Conservation (phyloP, 2,113 vertebrate species). For the Podarcis cretensis region DNA sequence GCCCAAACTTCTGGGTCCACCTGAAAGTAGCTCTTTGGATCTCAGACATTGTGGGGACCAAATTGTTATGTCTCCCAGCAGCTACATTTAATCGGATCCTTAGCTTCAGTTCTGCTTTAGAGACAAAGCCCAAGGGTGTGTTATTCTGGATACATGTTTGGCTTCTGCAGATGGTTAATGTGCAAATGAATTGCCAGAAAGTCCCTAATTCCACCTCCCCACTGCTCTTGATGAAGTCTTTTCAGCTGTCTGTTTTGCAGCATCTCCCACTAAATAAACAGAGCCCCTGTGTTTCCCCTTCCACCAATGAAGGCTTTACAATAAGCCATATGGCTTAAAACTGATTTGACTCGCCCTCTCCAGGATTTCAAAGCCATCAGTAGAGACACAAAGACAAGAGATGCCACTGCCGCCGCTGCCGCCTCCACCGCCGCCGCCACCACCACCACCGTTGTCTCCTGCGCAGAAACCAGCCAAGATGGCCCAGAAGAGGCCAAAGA, state of each 20-base stretch:
- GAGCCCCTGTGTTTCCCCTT: no score
- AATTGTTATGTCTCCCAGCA: not conserved
- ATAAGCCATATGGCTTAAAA: rapidly evolving
- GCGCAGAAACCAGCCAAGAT: constrained; percentile 69
- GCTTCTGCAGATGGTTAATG: not conserved
- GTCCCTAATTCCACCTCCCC: not conserved
- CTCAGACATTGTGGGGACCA: not conserved
- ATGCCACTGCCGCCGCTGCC: constrained; percentile 49
- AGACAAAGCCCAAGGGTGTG: not conserved
- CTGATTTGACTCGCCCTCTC: constrained; percentile 1
- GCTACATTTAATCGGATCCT: not conserved
- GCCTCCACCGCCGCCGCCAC: not conserved
- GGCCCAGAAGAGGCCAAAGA: constrained; percentile 69
- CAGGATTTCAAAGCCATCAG: constrained; percentile 73
- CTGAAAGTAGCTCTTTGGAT: not conserved
- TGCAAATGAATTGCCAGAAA: not conserved
- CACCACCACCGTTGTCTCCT: constrained; percentile 35
- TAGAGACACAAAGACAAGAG: constrained; percentile 72
- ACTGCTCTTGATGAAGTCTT: not conserved
- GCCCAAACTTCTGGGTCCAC: not conserved
- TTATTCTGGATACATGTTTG: not conserved
- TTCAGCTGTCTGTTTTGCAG: not conserved
- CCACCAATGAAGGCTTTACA: not conserved
- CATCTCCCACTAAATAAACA: not conserved
- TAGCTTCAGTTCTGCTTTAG: not conserved